These are phyloP conservation scores for Acanthoscelides obtectus DNA, from an alignment of 2,888 invertebrate species.

Conservation along the genomic window DNA sequence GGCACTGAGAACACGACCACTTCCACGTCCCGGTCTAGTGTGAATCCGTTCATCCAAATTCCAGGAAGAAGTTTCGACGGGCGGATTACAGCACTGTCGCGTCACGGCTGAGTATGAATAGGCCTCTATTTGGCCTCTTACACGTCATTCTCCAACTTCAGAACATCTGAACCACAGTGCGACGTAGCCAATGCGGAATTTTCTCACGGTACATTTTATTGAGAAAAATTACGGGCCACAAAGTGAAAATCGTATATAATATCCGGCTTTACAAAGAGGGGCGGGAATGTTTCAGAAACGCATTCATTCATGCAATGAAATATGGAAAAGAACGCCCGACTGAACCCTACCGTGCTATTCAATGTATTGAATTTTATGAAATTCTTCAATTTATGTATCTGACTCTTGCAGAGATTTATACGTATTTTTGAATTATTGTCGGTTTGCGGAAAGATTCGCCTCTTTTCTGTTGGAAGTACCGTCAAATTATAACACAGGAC, in stretches of 20 bases:
- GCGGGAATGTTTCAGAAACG: constrained; percentile 42
- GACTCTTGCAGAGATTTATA: constrained; percentile 29
- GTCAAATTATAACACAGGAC: not conserved
- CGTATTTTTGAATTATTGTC: constrained; percentile 24
- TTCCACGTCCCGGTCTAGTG: too few relatives aligned
- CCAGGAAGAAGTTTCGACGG: too few relatives aligned
- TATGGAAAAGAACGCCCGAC: constrained; percentile 33
- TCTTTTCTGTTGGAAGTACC: not conserved
- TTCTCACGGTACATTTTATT: not conserved
- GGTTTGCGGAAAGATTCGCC: not conserved
- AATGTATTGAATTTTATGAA: constrained; percentile 40
- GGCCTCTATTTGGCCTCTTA: too few relatives aligned
- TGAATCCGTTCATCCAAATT: too few relatives aligned
- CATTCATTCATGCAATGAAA: constrained; percentile 36
- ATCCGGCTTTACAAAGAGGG: constrained; percentile 31
- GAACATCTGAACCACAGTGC: too few relatives aligned
- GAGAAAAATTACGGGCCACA: not conserved
- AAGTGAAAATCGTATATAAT: not conserved
- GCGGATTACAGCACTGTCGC: too few relatives aligned
- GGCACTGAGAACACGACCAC: too few relatives aligned
- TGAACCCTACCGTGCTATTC: constrained; percentile 37
- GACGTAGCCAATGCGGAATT: too few relatives aligned
- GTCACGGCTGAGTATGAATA: too few relatives aligned
- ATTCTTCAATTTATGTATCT: constrained; percentile 33
- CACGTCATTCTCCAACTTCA: too few relatives aligned